A percentile compares a stretch with the other conserved stretches of the same genome.
Conservation (phyloP, 2,113 vertebrate genomes). For the Rhizomys pruinosus region DNA sequence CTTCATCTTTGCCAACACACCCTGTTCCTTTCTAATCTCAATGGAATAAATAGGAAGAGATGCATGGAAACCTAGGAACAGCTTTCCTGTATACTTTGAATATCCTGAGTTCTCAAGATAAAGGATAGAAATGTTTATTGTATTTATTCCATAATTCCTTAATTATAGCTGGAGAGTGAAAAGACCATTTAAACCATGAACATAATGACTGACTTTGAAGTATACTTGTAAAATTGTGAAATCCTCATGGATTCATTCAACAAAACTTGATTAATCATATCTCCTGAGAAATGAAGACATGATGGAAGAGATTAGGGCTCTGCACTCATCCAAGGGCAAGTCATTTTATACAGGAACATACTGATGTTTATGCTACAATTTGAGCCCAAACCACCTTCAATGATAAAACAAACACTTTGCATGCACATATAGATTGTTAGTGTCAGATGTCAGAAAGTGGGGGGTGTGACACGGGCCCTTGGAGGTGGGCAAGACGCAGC, state of each 20-base stretch:
- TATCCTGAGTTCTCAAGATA: neutral
- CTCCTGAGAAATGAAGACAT: neutral
- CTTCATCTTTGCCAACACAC: neutral
- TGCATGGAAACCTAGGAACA: neutral
- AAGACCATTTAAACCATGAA: neutral
- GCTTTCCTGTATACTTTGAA: neutral
- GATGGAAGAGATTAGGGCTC: neutral
- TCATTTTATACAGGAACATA: neutral
- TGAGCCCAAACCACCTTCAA: neutral
- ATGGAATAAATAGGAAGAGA: neutral
- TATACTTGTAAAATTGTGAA: neutral
- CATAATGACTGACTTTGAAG: neutral
- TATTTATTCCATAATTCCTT: neutral
- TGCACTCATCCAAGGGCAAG: neutral
- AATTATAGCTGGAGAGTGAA: neutral
- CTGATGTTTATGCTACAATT: neutral
- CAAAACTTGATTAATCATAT: neutral
- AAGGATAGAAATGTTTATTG: neutral
- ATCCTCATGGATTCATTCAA: neutral
- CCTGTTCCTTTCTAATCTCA: neutral
- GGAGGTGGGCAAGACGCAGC: neutral
- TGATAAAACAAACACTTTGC: neutral
- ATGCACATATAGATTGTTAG: neutral
- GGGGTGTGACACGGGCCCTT: accelerated
- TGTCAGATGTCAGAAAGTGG: neutral